These are phyloP conservation scores for Liasis olivaceus DNA, from an alignment of 2,797 vertebrate species.

Conservation along the genomic window DNA sequence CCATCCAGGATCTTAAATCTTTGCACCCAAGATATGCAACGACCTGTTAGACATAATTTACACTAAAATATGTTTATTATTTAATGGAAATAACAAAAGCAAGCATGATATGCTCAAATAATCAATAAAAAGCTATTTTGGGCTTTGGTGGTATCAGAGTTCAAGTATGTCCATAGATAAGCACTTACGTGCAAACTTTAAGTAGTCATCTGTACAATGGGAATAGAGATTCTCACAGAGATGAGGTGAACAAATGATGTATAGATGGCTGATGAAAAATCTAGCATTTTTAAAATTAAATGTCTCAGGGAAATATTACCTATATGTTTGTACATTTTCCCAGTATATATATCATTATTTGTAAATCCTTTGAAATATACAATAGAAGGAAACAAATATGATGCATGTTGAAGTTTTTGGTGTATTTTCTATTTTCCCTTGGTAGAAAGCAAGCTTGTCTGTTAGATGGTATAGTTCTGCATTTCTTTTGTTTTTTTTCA, in stretches of 20 bases:
- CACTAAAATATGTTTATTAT: not conserved
- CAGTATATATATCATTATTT: constrained; percentile 22
- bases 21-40: not conserved
- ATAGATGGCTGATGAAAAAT: not conserved
- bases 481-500: constrained; percentile 11
- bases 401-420: constrained; percentile 8
- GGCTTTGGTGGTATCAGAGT: not conserved
- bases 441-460: not conserved
- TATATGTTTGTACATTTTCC: not conserved
- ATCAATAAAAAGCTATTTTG: not conserved
- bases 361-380: not conserved
- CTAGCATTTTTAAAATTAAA: not conserved
- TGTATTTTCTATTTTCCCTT: not conserved
- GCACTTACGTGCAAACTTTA: not conserved
- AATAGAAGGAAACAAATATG: constrained; percentile 22
- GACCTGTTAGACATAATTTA: not conserved
- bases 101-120: not conserved
- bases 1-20: not conserved
- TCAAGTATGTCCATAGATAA: not conserved
- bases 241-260: not conserved
- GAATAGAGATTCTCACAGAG: not conserved
- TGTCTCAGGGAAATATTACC: not conserved
- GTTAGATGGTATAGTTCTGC: not conserved
- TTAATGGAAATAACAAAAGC: not conserved
- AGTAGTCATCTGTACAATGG: not conserved